Conservation (phyloP, 2,113 vertebrate species). For the Pangasianodon gigas region DNA sequence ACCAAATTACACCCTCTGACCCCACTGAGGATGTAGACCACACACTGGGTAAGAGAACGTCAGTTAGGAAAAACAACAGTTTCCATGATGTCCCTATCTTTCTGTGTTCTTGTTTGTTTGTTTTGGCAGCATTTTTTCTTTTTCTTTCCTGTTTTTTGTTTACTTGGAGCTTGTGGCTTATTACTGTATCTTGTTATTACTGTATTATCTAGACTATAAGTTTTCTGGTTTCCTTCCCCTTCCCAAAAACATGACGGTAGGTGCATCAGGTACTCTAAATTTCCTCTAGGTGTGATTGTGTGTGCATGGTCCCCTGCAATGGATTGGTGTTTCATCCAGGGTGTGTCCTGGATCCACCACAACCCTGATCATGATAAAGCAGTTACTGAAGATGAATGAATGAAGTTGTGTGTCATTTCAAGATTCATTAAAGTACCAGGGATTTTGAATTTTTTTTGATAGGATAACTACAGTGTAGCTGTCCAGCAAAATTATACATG, state of each 20-base stretch:
- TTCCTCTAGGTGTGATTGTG: background rate
- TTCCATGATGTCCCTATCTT: background rate
- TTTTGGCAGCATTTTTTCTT: background rate
- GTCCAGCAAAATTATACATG: background rate
- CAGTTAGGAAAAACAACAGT: background rate
- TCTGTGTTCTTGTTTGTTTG: background rate
- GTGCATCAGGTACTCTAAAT: background rate
- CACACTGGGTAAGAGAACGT: constrained; percentile 24
- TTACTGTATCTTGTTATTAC: background rate
- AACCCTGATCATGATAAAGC: background rate
- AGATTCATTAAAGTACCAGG: background rate
- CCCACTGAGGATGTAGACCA: constrained; percentile 5
- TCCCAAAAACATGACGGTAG: background rate
- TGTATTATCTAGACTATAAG: background rate
- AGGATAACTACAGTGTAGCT: background rate
- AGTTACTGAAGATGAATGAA: background rate
- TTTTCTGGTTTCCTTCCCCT: background rate
- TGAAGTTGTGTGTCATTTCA: background rate
- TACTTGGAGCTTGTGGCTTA: background rate
- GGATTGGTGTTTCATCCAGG: background rate
- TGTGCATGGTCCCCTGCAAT: background rate
- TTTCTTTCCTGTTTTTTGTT: background rate
- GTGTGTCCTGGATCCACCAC: background rate
- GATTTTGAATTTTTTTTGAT: background rate
- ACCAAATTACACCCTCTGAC: constrained; percentile 47